A percentile compares a stretch with the other conserved stretches of the same genome.
phyloP scores from a whole-genome alignment of 2,888 invertebrate genomes.

The Pristionchus fissidentatus region DNA sequence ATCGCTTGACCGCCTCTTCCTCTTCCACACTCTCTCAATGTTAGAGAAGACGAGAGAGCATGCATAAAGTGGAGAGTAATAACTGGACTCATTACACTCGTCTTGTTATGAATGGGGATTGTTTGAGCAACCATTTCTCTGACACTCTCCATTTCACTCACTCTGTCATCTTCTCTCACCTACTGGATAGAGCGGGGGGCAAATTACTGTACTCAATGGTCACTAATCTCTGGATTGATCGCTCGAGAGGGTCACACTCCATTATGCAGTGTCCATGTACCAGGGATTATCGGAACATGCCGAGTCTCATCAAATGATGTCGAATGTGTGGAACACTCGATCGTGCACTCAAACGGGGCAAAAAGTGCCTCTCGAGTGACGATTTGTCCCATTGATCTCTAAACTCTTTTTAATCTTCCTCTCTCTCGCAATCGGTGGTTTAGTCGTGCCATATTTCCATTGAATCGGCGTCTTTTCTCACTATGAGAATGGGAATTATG shows the following conservation, averaged over 20 bases:
- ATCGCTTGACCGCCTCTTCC: background rate
- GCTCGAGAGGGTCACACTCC: background rate
- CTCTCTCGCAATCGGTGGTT: background rate
- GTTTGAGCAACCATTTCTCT: background rate
- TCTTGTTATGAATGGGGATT: slow-evolving; percentile 6
- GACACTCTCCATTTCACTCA: background rate
- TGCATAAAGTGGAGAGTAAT: background rate
- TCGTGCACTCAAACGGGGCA: background rate
- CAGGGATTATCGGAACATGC: slow-evolving; percentile 2
- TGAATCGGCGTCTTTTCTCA: background rate
- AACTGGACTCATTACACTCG: slow-evolving; percentile 14
- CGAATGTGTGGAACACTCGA: no score
- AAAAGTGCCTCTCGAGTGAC: slow-evolving; percentile 5
- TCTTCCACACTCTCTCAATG: background rate
- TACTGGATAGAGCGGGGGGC: background rate
- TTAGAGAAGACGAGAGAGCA: background rate
- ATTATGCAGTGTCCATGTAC: background rate
- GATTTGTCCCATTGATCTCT: no score
- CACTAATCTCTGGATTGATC: background rate
- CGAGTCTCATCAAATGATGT: background rate
- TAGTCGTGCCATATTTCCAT: background rate
- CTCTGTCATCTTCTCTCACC: background rate
- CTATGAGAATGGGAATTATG: background rate
- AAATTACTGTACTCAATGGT: background rate
- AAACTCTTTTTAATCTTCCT: background rate